These are phyloP conservation scores for Poecilia picta DNA, from an alignment of 2,797 vertebrate genomes.

Conservation along the genomic window DNA sequence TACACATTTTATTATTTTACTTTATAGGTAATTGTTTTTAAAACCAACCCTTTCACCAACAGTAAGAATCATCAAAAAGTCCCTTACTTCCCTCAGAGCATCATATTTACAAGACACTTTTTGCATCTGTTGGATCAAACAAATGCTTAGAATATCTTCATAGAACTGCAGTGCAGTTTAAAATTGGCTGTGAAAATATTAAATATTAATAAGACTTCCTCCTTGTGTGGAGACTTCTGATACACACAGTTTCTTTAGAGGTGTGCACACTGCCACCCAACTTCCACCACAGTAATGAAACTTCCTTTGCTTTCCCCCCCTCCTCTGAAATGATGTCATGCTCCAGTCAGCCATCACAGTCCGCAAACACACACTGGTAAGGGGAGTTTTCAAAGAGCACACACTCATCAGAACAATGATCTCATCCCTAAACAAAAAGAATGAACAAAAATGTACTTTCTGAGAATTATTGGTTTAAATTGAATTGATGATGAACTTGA, in stretches of 20 bases:
- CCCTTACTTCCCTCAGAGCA: neutral
- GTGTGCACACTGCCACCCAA: neutral
- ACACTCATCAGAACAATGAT: constrained; percentile 1
- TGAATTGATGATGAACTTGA: constrained; percentile 1
- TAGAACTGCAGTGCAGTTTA: neutral
- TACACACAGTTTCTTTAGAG: neutral
- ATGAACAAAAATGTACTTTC: neutral
- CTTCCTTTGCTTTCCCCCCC: constrained; percentile 10
- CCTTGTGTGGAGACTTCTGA: neutral
- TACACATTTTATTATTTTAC: neutral
- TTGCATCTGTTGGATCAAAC: too few species aligned
- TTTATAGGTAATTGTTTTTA: neutral
- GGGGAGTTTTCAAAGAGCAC: constrained; percentile 3
- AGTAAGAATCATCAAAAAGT: neutral
- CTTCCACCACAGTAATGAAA: constrained; percentile 13
- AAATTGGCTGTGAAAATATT: neutral
- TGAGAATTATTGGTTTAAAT: neutral
- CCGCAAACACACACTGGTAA: constrained; percentile 7
- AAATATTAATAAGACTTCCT: neutral
- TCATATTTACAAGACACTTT: neutral
- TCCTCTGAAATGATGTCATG: constrained; percentile 47
- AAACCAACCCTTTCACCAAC: neutral
- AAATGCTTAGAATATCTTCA: neutral
- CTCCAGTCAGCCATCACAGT: constrained; percentile 31
- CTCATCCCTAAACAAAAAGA: constrained; percentile 17